These are phyloP conservation scores for Triplophysa tibetana DNA, from an alignment of 2,113 vertebrate genomes.

Conservation along the genomic window DNA sequence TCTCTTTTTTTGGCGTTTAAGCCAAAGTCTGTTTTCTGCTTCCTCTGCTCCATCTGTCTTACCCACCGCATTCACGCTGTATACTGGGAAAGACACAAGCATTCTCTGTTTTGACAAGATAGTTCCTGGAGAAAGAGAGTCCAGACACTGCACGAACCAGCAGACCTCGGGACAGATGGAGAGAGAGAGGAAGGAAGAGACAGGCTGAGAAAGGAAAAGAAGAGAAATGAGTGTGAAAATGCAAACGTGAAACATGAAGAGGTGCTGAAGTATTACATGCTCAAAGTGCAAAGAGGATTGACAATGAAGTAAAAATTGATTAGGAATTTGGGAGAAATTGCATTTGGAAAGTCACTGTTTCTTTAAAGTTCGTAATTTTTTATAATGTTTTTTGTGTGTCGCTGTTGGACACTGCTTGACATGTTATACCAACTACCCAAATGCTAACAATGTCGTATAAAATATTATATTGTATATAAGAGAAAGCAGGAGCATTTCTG, in stretches of 20 bases:
- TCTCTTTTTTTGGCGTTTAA: background rate
- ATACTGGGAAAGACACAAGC: slow-evolving; percentile 64
- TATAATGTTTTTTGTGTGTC: no score
- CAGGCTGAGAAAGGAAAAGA: slow-evolving; percentile 35
- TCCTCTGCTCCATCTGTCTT: slow-evolving; percentile 3
- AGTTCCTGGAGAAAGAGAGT: slow-evolving; percentile 54
- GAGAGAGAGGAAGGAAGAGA: slow-evolving; percentile 65
- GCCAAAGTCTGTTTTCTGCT: slow-evolving; percentile 13
- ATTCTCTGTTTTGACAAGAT: slow-evolving; percentile 62
- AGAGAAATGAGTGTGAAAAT: slow-evolving; percentile 28
- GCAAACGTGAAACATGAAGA: background rate
- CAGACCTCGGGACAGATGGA: slow-evolving; percentile 58
- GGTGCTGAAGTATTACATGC: background rate
- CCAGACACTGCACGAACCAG: slow-evolving; percentile 44
- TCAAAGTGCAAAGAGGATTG: background rate
- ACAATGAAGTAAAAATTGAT: background rate
- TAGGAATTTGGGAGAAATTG: no score
- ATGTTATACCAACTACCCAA: no score
- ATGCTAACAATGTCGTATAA: background rate
- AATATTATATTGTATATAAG: background rate
- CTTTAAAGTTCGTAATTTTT: no score
- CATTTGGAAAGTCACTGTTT: no score
- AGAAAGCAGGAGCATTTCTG: background rate
- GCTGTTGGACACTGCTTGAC: no score
- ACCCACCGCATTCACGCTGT: slow-evolving; percentile 33